Evolutionary conservation across 2,113 vertebrate species (phyloP), one percentile per base, ranked within the genome.

Genomic region (Tonatia bakeri): DNA sequence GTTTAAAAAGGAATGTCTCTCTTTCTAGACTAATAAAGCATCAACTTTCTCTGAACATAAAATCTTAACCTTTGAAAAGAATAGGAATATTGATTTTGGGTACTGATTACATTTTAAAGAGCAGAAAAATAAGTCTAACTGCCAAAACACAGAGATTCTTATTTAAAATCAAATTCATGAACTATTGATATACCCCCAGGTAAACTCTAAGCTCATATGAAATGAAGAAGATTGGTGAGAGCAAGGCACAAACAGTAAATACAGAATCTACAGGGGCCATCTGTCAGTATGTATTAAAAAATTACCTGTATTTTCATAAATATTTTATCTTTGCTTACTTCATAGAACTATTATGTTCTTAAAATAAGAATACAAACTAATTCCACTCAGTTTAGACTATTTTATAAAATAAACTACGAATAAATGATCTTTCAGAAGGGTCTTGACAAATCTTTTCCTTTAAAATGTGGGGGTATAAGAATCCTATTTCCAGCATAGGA

Each of bases 341-440:
- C 90, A 92, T 72, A 91, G 28, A 80, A 45, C 1, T 31, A 82
- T 87, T 96, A 1, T 17, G 11, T 91, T 94, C 13, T 88, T 97
- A n/a, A 94, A 28, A 77, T 97, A 97, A 90, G 94, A 90, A 76
- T n/a, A 93, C 38, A 31, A 96, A 86, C 92, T 95, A 90, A 98
- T 96, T 47, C 65, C 12, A 0, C 9, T 94, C 38, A 45, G 91
- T 96, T 70, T 96, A 89, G 17, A 36, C 38, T 85, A 88, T 87
- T 97, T 64, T 72, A 75, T 70, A 76, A 92, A 94, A 97, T 61
- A 56, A 17, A 76, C 0, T 45, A 95, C 73, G 10, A 92, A 47
- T 80, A 79, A 96, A 93, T 47, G 93, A 33, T 67, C 40, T 87
- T 96, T 97, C 86, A 84, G 38, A 86, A 90, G 0, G 52, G 86